These are phyloP conservation scores for Lamellibrachia columna DNA, from an alignment of 2,888 invertebrate species.

Conservation along the genomic window DNA sequence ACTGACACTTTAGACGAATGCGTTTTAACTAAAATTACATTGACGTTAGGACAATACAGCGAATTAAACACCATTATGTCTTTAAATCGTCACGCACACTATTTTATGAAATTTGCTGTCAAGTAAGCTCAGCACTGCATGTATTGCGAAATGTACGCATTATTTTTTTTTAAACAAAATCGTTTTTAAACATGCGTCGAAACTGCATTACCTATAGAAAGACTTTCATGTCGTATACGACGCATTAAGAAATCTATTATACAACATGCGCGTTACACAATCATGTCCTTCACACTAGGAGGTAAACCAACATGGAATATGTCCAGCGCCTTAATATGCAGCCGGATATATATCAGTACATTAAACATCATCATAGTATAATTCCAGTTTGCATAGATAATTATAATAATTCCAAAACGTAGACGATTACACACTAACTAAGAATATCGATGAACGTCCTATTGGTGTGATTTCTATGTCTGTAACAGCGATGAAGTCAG, in stretches of 20 bases:
- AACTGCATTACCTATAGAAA: background rate
- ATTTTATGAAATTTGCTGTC: background rate
- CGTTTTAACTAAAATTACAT: background rate
- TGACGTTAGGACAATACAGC: background rate
- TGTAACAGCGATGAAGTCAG: background rate
- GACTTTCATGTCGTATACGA: background rate
- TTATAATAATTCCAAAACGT: background rate
- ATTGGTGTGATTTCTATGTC: background rate
- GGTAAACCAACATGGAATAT: background rate
- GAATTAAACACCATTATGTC: background rate
- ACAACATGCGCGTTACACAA: background rate
- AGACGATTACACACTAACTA: background rate
- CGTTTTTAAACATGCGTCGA: constrained; percentile 8
- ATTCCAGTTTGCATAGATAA: constrained; percentile 11
- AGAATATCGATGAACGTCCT: background rate
- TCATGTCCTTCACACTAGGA: background rate
- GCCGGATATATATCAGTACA: background rate
- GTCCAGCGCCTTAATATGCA: background rate
- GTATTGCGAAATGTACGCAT: background rate
- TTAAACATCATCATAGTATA: constrained; percentile 1
- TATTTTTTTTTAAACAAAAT: background rate
- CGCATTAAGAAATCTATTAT: background rate
- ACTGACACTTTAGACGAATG: background rate
- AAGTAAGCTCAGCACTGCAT: background rate
- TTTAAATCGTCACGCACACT: background rate